A percentile compares a stretch with the other conserved stretches of the same genome.
These are phyloP conservation scores for Helostoma temminkii DNA, from an alignment of 2,797 vertebrate genomes.

Conservation along the genomic window DNA sequence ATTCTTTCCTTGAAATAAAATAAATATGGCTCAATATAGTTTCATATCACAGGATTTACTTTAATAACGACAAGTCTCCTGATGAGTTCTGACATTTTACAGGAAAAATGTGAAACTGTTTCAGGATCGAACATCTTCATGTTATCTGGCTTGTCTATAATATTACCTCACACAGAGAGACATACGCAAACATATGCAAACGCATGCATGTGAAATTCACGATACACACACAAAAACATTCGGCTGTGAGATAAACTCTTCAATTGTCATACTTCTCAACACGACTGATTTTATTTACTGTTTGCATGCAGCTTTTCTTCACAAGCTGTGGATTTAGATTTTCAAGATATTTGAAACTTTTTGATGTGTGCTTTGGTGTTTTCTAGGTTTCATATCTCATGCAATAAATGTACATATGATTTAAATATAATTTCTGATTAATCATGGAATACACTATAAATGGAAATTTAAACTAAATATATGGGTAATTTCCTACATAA, in stretches of 20 bases:
- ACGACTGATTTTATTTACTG: constrained; percentile 45
- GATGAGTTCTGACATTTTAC: constrained; percentile 26
- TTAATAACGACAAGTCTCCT: neutral
- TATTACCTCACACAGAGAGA: constrained; percentile 38
- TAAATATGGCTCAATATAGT: constrained; percentile 10
- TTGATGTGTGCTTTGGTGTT: constrained; percentile 63
- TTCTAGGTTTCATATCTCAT: constrained; percentile 73
- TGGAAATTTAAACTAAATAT: constrained; percentile 7
- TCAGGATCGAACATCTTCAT: constrained; percentile 12
- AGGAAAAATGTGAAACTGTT: constrained; percentile 5
- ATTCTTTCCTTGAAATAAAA: constrained; percentile 16
- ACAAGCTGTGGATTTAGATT: constrained; percentile 52
- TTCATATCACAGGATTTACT: constrained; percentile 15
- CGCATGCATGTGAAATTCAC: constrained; percentile 44
- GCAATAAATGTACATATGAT: constrained; percentile 82
- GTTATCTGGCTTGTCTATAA: constrained; percentile 24
- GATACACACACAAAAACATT: constrained; percentile 35
- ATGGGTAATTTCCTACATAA: constrained; percentile 17
- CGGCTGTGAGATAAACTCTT: constrained; percentile 29
- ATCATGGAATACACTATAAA: constrained; percentile 29
- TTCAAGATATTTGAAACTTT: constrained; percentile 56
- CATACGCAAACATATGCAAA: constrained; percentile 40
- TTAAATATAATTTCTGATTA: constrained; percentile 54
- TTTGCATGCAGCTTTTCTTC: constrained; percentile 69
- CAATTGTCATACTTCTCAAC: constrained; percentile 43